phyloP scores from a whole-genome alignment of 2,888 invertebrate genomes.

The Spisula solida region DNA sequence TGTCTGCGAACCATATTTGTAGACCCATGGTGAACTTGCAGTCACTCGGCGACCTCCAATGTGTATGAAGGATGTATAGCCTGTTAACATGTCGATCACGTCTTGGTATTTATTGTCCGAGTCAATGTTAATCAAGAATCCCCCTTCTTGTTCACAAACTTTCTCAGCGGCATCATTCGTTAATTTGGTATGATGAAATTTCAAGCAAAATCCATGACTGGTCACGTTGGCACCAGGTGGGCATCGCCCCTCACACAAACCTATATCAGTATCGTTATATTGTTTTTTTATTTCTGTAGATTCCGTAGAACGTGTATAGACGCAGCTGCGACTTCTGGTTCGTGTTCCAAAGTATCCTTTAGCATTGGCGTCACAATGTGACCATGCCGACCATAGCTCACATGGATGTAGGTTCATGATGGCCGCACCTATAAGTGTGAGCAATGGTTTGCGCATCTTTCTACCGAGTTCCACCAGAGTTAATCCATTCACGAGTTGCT shows the following conservation, averaged over 20 bases:
- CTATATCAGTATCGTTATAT: not conserved
- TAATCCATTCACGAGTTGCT: not conserved
- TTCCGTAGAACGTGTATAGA: not conserved
- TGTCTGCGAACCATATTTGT: not conserved
- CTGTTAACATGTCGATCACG: not conserved
- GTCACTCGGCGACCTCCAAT: conserved; percentile 1
- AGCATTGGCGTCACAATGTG: not conserved
- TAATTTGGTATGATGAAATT: not conserved
- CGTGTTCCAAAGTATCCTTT: conserved; percentile 6
- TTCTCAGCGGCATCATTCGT: not conserved
- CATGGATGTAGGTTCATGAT: conserved; percentile 22
- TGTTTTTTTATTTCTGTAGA: not conserved
- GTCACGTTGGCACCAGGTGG: not conserved
- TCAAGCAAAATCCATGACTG: conserved; percentile 8
- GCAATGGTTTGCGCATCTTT: not conserved
- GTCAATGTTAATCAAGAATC: conserved; percentile 19
- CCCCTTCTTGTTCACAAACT: conserved; percentile 6
- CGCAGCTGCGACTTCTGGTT: not conserved
- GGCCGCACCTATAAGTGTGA: conserved; percentile 23
- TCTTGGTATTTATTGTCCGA: conserved; percentile 13
- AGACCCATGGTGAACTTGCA: conserved; percentile 8
- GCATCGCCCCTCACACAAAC: conserved; percentile 18
- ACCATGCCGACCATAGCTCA: conserved; percentile 21
- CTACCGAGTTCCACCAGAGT: not conserved
- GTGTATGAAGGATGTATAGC: not conserved